These are phyloP conservation scores for Acipenser ruthenus DNA, from an alignment of 2,797 vertebrate genomes.

Conservation along the genomic window DNA sequence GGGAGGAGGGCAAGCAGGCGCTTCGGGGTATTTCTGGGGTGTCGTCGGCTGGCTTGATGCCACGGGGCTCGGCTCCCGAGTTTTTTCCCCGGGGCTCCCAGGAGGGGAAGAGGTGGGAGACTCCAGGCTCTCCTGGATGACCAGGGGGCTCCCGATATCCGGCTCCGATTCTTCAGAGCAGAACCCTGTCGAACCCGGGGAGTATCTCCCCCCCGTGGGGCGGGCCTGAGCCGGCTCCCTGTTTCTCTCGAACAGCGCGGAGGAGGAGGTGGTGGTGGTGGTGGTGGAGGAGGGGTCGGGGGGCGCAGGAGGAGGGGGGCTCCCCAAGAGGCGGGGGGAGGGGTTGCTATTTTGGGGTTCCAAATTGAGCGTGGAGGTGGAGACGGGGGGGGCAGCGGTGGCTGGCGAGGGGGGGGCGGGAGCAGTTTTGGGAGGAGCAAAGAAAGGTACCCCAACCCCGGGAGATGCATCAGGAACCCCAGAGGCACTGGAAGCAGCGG, in stretches of 20 bases:
- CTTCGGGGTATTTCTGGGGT: too few species aligned
- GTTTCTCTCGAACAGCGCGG: conserved; percentile 30
- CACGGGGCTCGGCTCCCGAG: background rate
- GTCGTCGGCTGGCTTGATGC: too few species aligned
- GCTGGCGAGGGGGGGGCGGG: conserved; percentile 40
- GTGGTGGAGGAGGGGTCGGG: background rate
- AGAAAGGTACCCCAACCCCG: conserved; percentile 35
- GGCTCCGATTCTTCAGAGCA: conserved; percentile 33
- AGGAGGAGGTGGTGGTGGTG: background rate
- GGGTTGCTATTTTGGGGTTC: conserved; percentile 12
- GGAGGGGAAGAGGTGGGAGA: conserved; percentile 41
- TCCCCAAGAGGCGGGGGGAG: conserved; percentile 22
- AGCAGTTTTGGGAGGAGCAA: conserved; percentile 54
- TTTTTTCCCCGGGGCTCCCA: background rate
- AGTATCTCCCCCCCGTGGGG: conserved; percentile 18
- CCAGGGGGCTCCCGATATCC: conserved; percentile 52
- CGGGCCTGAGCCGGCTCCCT: conserved; percentile 13
- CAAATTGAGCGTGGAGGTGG: conserved; percentile 29
- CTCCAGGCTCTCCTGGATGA: conserved; percentile 60
- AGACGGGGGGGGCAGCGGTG: conserved; percentile 25
- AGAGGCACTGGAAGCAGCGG: background rate
- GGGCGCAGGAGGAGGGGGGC: too few species aligned
- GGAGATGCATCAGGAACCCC: conserved; percentile 32
- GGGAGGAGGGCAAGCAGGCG: too few species aligned
- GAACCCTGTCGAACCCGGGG: background rate